Conservation (phyloP, 92 coral and sea anemone genomes). For the Desmophyllum pertusum region DNA sequence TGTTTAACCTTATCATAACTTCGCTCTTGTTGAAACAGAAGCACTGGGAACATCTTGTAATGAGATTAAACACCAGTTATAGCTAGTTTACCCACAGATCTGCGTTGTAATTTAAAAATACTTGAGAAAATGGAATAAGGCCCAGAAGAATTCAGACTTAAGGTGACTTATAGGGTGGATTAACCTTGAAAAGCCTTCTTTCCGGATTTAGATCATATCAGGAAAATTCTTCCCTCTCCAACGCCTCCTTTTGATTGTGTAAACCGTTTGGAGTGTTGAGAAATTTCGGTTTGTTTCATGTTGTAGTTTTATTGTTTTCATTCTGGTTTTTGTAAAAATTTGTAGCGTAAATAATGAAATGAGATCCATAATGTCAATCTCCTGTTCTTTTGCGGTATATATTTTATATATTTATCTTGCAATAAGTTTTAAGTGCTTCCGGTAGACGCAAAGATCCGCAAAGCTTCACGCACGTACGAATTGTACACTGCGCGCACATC, state of each 20-base stretch:
- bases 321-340: background rate
- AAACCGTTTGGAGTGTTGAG: background rate
- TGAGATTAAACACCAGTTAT: background rate
- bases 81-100: background rate
- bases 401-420: background rate
- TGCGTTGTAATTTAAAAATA: background rate
- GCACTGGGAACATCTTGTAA: background rate
- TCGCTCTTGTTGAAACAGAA: background rate
- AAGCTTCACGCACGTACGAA: constrained; percentile 20
- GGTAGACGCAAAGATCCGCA: background rate
- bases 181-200: constrained; percentile 7
- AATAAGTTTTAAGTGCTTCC: constrained; percentile 25
- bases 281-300: background rate
- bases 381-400: background rate
- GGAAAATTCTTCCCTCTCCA: background rate
- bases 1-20: background rate
- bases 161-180: constrained; percentile 23
- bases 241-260: background rate
- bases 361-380: background rate
- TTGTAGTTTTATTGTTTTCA: background rate
- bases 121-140: constrained; percentile 4
- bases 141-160: constrained; percentile 28
- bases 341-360: background rate
- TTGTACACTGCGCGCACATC: background rate
- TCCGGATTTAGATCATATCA: constrained; percentile 29